These are phyloP conservation scores for Centropyge bicolor DNA, from an alignment of 2,797 vertebrate genomes.

Conservation along the genomic window DNA sequence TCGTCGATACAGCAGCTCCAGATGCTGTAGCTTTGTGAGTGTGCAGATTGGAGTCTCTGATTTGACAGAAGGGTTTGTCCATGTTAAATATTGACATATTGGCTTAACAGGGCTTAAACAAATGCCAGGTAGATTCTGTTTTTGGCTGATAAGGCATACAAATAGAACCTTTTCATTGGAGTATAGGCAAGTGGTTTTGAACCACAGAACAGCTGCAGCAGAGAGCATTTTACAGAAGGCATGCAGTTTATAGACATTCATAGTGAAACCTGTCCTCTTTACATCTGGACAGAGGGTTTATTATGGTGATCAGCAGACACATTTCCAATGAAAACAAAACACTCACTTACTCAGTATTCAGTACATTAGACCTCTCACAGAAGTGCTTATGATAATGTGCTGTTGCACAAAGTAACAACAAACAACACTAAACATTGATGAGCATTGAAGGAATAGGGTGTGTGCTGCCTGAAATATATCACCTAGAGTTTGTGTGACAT, in stretches of 20 bases:
- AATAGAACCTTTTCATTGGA: background rate
- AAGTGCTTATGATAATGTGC: background rate
- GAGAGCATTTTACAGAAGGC: constrained; percentile 2
- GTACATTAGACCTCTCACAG: background rate
- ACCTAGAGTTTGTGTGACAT: background rate
- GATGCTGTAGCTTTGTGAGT: background rate
- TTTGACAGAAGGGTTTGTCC: background rate
- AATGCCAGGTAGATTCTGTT: background rate
- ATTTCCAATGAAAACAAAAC: background rate
- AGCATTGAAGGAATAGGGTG: background rate
- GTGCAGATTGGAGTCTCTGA: constrained; percentile 8
- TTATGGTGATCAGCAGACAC: background rate
- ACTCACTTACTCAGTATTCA: background rate
- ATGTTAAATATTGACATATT: constrained; percentile 33
- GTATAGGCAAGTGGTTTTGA: background rate
- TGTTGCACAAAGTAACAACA: background rate
- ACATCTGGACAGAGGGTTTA: constrained; percentile 7
- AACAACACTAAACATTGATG: background rate
- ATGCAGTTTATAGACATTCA: constrained; percentile 1
- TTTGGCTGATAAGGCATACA: background rate
- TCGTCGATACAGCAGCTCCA: background rate
- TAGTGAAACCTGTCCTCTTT: background rate
- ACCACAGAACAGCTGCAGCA: constrained; percentile 12
- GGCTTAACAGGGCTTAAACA: constrained; percentile 1
- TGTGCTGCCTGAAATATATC: background rate